A percentile compares a stretch with the other conserved stretches of the same genome.
Conservation (phyloP, 1,140 invertebrate species). For the Zaprionus capensis region DNA sequence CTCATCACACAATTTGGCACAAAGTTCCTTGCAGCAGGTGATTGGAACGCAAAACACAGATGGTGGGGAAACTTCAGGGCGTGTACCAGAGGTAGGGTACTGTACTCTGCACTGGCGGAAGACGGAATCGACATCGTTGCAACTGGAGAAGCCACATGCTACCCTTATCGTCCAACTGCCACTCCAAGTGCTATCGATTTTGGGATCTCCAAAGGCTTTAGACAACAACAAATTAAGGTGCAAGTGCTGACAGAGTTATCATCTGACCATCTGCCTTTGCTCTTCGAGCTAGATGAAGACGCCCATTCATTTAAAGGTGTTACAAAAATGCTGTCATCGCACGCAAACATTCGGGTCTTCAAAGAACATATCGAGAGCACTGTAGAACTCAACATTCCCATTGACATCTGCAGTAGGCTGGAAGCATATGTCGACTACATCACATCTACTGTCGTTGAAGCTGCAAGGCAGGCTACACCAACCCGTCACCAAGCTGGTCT, state of each 20-base stretch:
- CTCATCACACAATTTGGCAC: too few relatives aligned
- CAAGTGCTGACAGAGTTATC: background rate
- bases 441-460: too few relatives aligned
- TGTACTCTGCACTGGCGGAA: conserved; percentile 4
- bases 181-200: conserved; percentile 34
- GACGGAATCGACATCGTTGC: conserved; percentile 17
- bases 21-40: conserved; percentile 13
- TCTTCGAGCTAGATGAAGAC: background rate
- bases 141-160: conserved; percentile 15
- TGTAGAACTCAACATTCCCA: too few relatives aligned
- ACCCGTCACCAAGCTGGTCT: too few relatives aligned
- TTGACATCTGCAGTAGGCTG: too few relatives aligned
- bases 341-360: too few relatives aligned
- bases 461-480: too few relatives aligned
- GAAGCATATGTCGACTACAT: too few relatives aligned
- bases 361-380: too few relatives aligned
- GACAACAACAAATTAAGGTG: background rate
- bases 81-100: conserved; percentile 12
- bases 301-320: too few relatives aligned
- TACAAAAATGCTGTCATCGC: too few relatives aligned
- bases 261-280: background rate
- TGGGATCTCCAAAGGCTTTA: conserved; percentile 20
- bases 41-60: conserved; percentile 19
- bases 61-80: conserved; percentile 22
- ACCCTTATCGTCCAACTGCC: conserved; percentile 21